These are phyloP conservation scores for Microplitis mediator DNA, from an alignment of 1,140 invertebrate species.

Conservation along the genomic window DNA sequence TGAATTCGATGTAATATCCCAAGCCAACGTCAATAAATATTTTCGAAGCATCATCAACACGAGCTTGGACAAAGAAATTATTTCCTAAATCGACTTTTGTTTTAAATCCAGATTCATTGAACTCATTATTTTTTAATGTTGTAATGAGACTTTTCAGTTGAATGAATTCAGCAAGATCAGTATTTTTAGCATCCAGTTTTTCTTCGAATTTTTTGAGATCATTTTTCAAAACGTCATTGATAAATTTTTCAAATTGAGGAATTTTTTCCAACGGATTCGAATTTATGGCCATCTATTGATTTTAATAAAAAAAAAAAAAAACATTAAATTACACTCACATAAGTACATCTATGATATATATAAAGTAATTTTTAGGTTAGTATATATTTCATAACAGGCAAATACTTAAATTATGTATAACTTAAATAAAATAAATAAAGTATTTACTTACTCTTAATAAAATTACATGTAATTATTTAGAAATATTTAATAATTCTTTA, in stretches of 20 bases:
- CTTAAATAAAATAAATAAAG: no score
- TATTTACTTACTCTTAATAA: no score
- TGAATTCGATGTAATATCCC: constrained; percentile 77
- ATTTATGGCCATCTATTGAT: constrained; percentile 38
- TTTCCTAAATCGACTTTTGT: constrained; percentile 81
- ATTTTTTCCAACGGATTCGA: constrained; percentile 51
- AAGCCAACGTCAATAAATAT: constrained; percentile 79
- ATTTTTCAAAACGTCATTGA: constrained; percentile 72
- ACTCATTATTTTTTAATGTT: constrained; percentile 45
- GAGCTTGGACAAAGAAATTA: constrained; percentile 76
- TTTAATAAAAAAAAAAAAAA: no score
- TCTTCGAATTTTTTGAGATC: constrained; percentile 68
- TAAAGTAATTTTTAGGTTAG: no score
- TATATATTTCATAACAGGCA: no score
- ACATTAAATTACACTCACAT: no score
- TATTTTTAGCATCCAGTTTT: constrained; percentile 67
- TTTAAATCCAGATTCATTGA: constrained; percentile 69
- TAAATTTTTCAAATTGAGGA: constrained; percentile 64
- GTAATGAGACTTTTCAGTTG: constrained; percentile 72
- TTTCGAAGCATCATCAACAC: constrained; percentile 70
- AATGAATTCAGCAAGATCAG: constrained; percentile 75
- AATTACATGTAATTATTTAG: no score
- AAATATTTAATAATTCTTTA: no score
- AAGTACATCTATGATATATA: no score
- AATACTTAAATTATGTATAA: no score